Conservation (phyloP, 2,113 vertebrate species). For the Dinomys branickii region DNA sequence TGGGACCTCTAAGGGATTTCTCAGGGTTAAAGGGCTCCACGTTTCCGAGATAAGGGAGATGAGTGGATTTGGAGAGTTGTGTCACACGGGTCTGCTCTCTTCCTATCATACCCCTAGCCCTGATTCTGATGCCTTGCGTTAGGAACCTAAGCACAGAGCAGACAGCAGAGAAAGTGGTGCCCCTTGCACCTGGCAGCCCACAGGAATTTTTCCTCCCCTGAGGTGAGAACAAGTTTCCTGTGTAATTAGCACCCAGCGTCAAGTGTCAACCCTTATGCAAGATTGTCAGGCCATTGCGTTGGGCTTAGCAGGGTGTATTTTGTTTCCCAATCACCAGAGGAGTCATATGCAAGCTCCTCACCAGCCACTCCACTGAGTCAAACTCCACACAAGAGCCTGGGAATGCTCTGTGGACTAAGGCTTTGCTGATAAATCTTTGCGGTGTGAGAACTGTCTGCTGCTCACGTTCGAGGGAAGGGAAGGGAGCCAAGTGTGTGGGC, state of each 20-base stretch:
- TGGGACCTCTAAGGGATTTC: background rate
- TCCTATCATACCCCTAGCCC: background rate
- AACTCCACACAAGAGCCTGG: background rate
- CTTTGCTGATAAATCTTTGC: background rate
- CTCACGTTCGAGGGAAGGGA: background rate
- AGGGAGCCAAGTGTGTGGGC: background rate
- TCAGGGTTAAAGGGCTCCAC: rapidly evolving
- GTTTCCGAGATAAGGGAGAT: background rate
- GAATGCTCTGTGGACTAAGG: rapidly evolving
- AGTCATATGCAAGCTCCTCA: background rate
- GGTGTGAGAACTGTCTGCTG: background rate
- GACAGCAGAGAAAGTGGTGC: background rate
- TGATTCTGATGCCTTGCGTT: background rate
- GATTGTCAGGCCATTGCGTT: background rate
- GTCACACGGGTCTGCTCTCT: rapidly evolving
- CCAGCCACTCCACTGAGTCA: background rate
- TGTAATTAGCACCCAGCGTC: background rate
- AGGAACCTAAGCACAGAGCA: background rate
- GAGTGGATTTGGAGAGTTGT: background rate
- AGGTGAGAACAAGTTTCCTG: background rate
- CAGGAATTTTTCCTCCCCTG: background rate
- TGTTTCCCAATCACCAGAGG: background rate
- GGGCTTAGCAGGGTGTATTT: background rate
- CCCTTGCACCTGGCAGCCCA: background rate
- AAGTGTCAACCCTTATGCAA: background rate